Evolutionary conservation across 2,113 vertebrate genomes (phyloP), one percentile per base, ranked within the genome.

Genomic region (Sylvilagus bachmani): DNA sequence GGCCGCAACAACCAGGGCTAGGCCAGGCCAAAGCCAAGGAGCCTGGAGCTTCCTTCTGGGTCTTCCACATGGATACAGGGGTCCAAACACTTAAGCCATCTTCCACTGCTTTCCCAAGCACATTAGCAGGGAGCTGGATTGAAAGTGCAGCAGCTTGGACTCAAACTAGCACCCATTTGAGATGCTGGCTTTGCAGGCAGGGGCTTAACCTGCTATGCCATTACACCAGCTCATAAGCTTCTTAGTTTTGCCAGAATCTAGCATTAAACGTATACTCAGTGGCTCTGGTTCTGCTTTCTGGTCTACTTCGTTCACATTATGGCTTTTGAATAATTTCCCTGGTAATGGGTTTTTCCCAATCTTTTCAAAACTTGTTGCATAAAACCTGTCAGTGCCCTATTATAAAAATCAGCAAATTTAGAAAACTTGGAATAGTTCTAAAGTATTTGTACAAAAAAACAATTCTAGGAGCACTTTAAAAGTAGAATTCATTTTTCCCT

Each of bases 391-490:
- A 22, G 3, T 84, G n/a, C 25, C 36, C 51, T 75, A 4, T 78
- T 88, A 73, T 78, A 79, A 93, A 95, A 87, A 75, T 89, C 78
- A 89, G 67, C 21, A 66, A 86, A 82, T 82, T 70, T 79, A 19
- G 33, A 81, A 44, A 92, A 78, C 27, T 93, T 92, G 31, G 4
- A 88, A 53, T 89, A 49, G 61, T 89, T 87, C 14, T 81, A 64
- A 80, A 64, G 84, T 81, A 7, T 93, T 86, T 7, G 81, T 70
- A 33, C 12, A 74, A 44, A 25, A 82, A 87, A 61, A 29, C 38
- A 89, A 79, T 74, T 90, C 31, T 74, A 69, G 21, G n/a, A 88
- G n/a, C 85, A n/a, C 82, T 87, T 95, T 96, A 31, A 86, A 33
- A 71, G 16, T 22, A 83, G 53, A 94, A 69, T 87, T 95, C 14